phyloP scores from a whole-genome alignment of 2,888 invertebrate genomes.

The Galeruca laticollis region DNA sequence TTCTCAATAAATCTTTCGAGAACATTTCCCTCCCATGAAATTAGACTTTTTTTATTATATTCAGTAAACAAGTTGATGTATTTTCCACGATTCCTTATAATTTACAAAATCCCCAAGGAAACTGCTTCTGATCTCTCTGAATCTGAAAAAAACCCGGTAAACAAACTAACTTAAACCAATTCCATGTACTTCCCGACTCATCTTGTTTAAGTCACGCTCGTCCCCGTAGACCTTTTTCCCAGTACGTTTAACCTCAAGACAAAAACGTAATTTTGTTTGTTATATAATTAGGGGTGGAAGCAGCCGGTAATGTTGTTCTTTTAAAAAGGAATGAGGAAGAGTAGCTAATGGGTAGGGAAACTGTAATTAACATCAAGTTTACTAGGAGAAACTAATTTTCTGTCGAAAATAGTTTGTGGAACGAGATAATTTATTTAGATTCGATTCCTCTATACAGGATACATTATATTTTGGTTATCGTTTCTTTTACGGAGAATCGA shows the following conservation, averaged over 20 bases:
- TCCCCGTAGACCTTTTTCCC: slow-evolving; percentile 11
- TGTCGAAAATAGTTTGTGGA: too few species aligned
- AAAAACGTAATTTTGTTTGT: slow-evolving; percentile 30
- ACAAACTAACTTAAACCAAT: slow-evolving; percentile 4
- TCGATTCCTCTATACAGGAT: too few species aligned
- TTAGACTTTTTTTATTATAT: too few species aligned
- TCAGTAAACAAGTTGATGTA: too few species aligned
- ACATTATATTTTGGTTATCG: too few species aligned
- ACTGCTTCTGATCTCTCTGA: background rate
- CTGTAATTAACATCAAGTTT: slow-evolving; percentile 39
- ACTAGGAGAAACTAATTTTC: slow-evolving; percentile 22
- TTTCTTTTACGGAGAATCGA: too few species aligned
- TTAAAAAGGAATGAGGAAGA: slow-evolving; percentile 19
- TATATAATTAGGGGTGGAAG: slow-evolving; percentile 20
- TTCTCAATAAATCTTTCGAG: too few species aligned
- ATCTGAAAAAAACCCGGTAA: background rate
- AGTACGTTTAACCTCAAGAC: slow-evolving; percentile 15
- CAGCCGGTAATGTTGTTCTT: slow-evolving; percentile 22
- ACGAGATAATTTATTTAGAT: too few species aligned
- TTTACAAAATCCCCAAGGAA: background rate
- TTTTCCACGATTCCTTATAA: too few species aligned
- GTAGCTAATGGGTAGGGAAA: slow-evolving; percentile 28
- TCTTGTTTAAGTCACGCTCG: slow-evolving; percentile 6
- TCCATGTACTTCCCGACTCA: background rate
- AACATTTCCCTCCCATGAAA: too few species aligned